Evolutionary conservation across 2,797 vertebrate genomes (phyloP).

Genomic region (Eospalax fontanierii): DNA sequence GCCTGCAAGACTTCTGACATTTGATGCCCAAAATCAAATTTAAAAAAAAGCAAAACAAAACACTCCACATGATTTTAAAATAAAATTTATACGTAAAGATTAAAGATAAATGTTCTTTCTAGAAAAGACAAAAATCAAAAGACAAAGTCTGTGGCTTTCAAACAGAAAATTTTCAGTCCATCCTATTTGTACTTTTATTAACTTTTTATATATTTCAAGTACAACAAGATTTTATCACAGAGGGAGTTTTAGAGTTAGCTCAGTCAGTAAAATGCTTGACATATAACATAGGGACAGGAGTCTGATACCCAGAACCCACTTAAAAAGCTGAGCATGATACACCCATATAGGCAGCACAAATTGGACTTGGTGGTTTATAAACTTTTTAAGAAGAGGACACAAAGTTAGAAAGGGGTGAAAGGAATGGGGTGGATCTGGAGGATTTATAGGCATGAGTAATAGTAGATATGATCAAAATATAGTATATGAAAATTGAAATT

Average conservation of each 20-base stretch:
- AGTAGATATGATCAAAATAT: background rate
- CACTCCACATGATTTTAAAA: background rate
- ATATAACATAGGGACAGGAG: background rate
- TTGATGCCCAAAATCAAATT: background rate
- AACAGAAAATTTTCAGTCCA: background rate
- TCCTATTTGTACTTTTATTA: constrained; percentile 8
- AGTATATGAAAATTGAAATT: background rate
- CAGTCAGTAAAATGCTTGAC: background rate
- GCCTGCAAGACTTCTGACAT: background rate
- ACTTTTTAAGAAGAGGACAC: too few relatives aligned
- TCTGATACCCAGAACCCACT: background rate
- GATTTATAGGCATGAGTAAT: background rate
- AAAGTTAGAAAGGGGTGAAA: background rate
- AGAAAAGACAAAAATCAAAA: too few relatives aligned
- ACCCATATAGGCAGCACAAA: background rate
- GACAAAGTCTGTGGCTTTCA: background rate
- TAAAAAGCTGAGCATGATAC: background rate
- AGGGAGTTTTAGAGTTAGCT: background rate
- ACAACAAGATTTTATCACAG: constrained; percentile 3
- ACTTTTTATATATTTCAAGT: background rate
- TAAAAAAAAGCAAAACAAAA: background rate
- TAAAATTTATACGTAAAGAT: constrained; percentile 4
- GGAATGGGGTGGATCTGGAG: background rate
- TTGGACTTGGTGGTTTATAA: background rate
- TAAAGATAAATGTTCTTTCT: background rate